Evolutionary conservation across 2,113 vertebrate species (phyloP).

Genomic region (Sterna hirundo): DNA sequence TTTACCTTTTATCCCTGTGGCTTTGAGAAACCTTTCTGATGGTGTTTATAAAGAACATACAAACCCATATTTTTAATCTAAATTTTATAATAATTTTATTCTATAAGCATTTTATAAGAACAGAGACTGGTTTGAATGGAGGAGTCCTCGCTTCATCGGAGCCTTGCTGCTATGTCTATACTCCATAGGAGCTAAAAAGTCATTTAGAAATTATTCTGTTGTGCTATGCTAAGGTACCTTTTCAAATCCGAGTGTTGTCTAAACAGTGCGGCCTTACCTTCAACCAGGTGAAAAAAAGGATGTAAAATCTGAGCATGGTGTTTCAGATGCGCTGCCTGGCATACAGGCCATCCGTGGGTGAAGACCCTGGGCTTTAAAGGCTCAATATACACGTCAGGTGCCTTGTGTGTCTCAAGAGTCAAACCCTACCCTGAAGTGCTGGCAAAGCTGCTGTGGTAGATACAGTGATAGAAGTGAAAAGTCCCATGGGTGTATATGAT

Average conservation of each 20-base stretch:
- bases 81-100: neutral
- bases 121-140: neutral
- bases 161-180: neutral
- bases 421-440: neutral
- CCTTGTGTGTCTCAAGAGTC: neutral
- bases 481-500: neutral
- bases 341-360: neutral
- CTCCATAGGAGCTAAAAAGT: neutral
- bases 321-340: neutral
- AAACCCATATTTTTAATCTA: neutral
- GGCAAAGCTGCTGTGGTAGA: neutral
- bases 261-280: neutral
- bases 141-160: neutral
- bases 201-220: neutral
- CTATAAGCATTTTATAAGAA: neutral
- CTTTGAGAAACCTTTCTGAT: neutral
- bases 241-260: neutral
- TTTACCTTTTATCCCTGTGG: neutral
- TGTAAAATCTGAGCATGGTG: neutral
- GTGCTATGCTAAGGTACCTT: neutral
- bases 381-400: fast-evolving
- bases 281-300: neutral
- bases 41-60: neutral
- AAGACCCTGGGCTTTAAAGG: neutral
- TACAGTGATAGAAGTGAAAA: neutral